Evolutionary conservation across 2,888 invertebrate species (phyloP).

Genomic region (Ctenicera cuprea): DNA sequence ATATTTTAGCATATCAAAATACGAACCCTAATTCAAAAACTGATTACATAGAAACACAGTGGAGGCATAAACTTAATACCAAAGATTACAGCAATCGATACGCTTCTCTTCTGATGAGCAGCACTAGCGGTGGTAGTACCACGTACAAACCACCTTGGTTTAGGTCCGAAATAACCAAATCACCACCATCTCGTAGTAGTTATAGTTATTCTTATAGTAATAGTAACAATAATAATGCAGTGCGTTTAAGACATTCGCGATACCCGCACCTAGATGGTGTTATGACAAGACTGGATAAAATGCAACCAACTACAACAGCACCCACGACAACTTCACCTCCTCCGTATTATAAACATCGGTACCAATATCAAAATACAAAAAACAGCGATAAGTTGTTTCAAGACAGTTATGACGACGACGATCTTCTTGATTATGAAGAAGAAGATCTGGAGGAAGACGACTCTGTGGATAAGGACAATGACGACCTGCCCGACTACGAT

Average conservation of each 20-base stretch:
- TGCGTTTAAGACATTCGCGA: constrained; percentile 48
- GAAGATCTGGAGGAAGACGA: constrained; percentile 26
- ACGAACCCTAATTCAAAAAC: constrained; percentile 41
- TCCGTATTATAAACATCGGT: constrained; percentile 16
- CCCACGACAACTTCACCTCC: constrained; percentile 30
- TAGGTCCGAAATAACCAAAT: constrained; percentile 10
- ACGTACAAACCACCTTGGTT: constrained; percentile 34
- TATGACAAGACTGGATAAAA: constrained; percentile 41
- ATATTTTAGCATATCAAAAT: constrained; percentile 36
- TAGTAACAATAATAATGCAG: constrained; percentile 31
- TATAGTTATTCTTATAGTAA: constrained; percentile 26
- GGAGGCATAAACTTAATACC: constrained; percentile 41
- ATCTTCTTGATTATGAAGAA: constrained; percentile 24
- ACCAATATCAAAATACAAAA: constrained; percentile 25
- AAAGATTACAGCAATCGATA: constrained; percentile 44
- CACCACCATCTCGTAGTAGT: constrained; percentile 29
- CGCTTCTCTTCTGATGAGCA: constrained; percentile 37
- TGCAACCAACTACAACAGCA: constrained; percentile 33
- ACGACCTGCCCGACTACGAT: constrained; percentile 41
- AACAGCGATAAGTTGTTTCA: constrained; percentile 40
- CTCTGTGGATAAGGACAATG: constrained; percentile 14
- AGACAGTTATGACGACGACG: constrained; percentile 60
- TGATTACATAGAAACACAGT: constrained; percentile 45
- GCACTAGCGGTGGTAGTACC: constrained; percentile 35
- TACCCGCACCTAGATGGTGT: constrained; percentile 43